phyloP scores from a whole-genome alignment of 2,113 vertebrate species.

The Bos javanicus region DNA sequence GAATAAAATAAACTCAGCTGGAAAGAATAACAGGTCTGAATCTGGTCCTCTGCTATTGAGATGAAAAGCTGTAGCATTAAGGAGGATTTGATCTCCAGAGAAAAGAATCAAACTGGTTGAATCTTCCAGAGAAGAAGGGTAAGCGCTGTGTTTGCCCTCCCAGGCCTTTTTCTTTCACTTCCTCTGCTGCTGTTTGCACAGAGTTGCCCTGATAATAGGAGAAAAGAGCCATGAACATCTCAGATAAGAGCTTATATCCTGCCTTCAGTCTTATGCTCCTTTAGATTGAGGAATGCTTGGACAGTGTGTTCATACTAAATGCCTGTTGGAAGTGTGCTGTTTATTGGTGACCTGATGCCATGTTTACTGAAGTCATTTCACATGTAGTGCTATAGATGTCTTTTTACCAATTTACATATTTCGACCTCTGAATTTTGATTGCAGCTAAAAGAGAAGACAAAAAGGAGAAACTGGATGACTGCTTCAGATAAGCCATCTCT shows the following conservation, averaged over 20 bases:
- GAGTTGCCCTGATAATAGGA: neutral
- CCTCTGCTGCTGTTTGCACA: neutral
- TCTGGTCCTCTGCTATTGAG: neutral
- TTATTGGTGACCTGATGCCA: neutral
- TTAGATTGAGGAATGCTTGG: neutral
- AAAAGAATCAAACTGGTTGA: neutral
- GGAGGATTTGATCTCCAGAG: neutral
- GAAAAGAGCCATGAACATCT: neutral
- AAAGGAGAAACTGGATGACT: neutral
- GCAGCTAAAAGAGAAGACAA: neutral
- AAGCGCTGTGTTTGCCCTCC: neutral
- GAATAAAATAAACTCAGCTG: constrained; percentile 48
- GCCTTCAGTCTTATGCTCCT: neutral
- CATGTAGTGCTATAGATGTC: neutral
- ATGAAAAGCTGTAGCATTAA: neutral
- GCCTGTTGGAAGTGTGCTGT: neutral
- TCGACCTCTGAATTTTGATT: neutral
- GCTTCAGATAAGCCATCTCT: neutral
- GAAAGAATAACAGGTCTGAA: neutral
- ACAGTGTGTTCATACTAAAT: neutral
- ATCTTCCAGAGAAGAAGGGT: neutral
- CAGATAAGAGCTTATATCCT: neutral
- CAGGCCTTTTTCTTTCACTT: neutral
- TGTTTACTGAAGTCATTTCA: neutral
- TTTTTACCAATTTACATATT: neutral